Evolutionary conservation across 2,113 vertebrate species (phyloP).

Genomic region (Irena cyanogastra): DNA sequence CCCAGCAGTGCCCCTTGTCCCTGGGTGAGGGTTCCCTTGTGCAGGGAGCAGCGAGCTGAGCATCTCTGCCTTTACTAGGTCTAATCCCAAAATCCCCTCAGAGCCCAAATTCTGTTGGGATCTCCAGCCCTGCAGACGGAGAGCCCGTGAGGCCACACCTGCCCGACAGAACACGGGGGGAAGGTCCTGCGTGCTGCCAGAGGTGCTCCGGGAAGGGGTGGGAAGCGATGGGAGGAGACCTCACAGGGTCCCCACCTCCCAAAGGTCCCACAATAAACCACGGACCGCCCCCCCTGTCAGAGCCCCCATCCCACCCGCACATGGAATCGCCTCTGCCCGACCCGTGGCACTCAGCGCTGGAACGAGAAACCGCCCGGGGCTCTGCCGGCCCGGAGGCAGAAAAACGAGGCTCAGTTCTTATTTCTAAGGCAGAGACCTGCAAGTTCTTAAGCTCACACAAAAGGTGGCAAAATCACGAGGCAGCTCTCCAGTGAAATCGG

Average conservation of each 20-base stretch:
- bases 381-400: not conserved
- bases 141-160: not conserved
- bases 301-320: not conserved
- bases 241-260: not conserved
- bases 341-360: fast-evolving
- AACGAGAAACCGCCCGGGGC: not conserved
- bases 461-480: not conserved
- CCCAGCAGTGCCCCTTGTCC: not conserved
- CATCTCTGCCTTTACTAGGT: not conserved
- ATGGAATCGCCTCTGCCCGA: not conserved
- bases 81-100: not conserved
- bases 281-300: not conserved
- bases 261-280: not conserved
- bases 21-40: fast-evolving
- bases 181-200: fast-evolving
- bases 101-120: not conserved
- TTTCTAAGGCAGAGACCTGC: not conserved
- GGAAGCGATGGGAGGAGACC: not conserved
- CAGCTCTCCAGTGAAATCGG: not conserved
- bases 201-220: not conserved
- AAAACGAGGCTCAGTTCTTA: not conserved
- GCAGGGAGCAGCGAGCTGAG: not conserved
- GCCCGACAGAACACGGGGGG: not conserved
- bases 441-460: not conserved
- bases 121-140: not conserved